Percentiles rank a stretch among this genome's conserved stretches.
phyloP scores from a whole-genome alignment of 2,888 invertebrate species.

The Diabrotica balteata region DNA sequence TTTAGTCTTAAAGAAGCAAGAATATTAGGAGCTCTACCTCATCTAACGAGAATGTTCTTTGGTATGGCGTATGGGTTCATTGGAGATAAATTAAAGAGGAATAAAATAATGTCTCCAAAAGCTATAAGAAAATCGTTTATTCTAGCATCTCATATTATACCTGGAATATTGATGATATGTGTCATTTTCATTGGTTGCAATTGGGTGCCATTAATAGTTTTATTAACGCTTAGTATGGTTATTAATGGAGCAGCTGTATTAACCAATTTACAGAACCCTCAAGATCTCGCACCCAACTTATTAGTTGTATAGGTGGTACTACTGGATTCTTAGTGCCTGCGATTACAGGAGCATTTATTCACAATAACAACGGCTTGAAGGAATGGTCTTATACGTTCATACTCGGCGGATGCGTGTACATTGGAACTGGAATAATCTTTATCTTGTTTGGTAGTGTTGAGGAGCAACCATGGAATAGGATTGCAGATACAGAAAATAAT shows the following conservation, averaged over 20 bases:
- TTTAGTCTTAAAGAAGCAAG: slow-evolving; percentile 47
- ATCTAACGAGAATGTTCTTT: slow-evolving; percentile 44
- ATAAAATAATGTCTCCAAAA: slow-evolving; percentile 38
- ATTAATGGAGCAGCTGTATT: slow-evolving; percentile 49
- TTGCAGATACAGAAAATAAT: slow-evolving; percentile 11
- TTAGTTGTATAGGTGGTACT: slow-evolving; percentile 47
- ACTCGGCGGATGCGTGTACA: slow-evolving; percentile 55
- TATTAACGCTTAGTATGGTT: slow-evolving; percentile 45
- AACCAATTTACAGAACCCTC: slow-evolving; percentile 47
- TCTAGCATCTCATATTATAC: slow-evolving; percentile 62
- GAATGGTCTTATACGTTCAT: slow-evolving; percentile 58
- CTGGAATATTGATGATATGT: slow-evolving; percentile 60
- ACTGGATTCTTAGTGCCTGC: slow-evolving; percentile 48
- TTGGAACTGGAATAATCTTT: slow-evolving; percentile 55
- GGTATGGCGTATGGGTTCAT: slow-evolving; percentile 45
- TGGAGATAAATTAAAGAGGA: slow-evolving; percentile 44
- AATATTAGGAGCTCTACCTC: slow-evolving; percentile 46
- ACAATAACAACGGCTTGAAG: slow-evolving; percentile 51
- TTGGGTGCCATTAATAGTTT: slow-evolving; percentile 37
- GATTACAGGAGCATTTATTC: slow-evolving; percentile 41
- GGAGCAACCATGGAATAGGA: slow-evolving; percentile 57
- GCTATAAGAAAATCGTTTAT: slow-evolving; percentile 45
- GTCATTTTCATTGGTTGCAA: slow-evolving; percentile 43
- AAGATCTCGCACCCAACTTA: slow-evolving; percentile 52
- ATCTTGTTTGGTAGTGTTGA: slow-evolving; percentile 56